These are phyloP conservation scores for Semnopithecus entellus DNA, from an alignment of 2,113 vertebrate genomes.

Conservation along the genomic window DNA sequence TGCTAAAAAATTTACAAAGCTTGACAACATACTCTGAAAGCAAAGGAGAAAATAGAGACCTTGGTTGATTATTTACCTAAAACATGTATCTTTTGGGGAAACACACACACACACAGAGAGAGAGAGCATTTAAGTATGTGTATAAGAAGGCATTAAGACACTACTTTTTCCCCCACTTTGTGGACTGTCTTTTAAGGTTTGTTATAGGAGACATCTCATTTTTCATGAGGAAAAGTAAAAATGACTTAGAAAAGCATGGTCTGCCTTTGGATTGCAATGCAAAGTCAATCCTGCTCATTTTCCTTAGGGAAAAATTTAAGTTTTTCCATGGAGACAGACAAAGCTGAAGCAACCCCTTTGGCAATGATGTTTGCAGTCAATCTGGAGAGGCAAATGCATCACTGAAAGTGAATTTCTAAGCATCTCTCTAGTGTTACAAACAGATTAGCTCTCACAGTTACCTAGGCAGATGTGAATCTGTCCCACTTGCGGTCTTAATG, in stretches of 20 bases:
- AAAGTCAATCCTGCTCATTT: slow-evolving; percentile 50
- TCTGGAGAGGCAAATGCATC: slow-evolving; percentile 58
- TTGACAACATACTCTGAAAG: slow-evolving; percentile 79
- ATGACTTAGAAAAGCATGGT: slow-evolving; percentile 48
- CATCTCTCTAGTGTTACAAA: slow-evolving; percentile 66
- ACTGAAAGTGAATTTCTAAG: slow-evolving; percentile 66
- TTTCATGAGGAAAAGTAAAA: slow-evolving; percentile 52
- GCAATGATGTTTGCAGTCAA: slow-evolving; percentile 65
- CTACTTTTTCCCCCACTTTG: slow-evolving; percentile 30
- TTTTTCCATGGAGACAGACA: slow-evolving; percentile 67
- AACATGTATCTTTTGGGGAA: slow-evolving; percentile 59
- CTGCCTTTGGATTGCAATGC: slow-evolving; percentile 75
- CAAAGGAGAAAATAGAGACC: slow-evolving; percentile 74
- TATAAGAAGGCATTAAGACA: not conserved
- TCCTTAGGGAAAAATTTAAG: slow-evolving; percentile 61
- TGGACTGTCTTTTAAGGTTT: slow-evolving; percentile 18
- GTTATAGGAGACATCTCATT: slow-evolving; percentile 27
- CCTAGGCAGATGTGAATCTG: slow-evolving; percentile 75
- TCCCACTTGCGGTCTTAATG: slow-evolving; percentile 75
- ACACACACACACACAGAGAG: not conserved
- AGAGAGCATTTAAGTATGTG: not conserved
- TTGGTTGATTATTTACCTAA: slow-evolving; percentile 68
- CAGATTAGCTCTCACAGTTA: slow-evolving; percentile 73
- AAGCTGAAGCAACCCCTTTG: slow-evolving; percentile 61
- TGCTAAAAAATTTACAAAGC: slow-evolving; percentile 85